Evolutionary conservation across 2,797 vertebrate genomes (phyloP).

Genomic region (Jordanella pulchra): DNA sequence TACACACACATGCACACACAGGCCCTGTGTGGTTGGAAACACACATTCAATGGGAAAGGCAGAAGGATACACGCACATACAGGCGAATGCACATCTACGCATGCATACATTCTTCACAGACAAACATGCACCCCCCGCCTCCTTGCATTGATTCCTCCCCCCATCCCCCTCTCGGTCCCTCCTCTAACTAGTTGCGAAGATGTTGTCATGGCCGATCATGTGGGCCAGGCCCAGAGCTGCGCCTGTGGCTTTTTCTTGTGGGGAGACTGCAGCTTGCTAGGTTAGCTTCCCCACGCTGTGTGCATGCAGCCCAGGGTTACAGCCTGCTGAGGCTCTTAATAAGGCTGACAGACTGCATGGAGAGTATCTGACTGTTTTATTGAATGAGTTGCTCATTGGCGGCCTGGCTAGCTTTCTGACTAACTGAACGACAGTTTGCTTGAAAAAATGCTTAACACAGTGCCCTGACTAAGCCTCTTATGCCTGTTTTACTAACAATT

Average conservation of each 20-base stretch:
- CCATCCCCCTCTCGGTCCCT: slow-evolving; percentile 36
- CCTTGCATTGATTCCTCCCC: slow-evolving; percentile 67
- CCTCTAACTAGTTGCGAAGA: slow-evolving; percentile 91
- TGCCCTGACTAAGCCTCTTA: neutral
- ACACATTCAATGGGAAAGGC: slow-evolving; percentile 65
- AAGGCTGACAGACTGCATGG: slow-evolving; percentile 94
- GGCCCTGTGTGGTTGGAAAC: slow-evolving; percentile 87
- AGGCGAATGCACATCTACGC: slow-evolving; percentile 73
- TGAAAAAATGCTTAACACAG: slow-evolving; percentile 3
- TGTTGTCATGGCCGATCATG: slow-evolving; percentile 97
- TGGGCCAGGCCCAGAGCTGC: slow-evolving; percentile 86
- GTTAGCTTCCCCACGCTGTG: slow-evolving; percentile 78
- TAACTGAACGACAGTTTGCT: slow-evolving; percentile 23
- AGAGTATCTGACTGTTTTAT: slow-evolving; percentile 53
- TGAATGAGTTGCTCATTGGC: slow-evolving; percentile 65
- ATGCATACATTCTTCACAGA: slow-evolving; percentile 69
- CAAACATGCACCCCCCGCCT: slow-evolving; percentile 56
- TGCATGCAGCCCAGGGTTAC: slow-evolving; percentile 77
- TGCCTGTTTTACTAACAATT: no score
- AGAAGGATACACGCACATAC: slow-evolving; percentile 54
- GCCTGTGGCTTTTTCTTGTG: slow-evolving; percentile 93
- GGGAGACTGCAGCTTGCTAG: slow-evolving; percentile 59
- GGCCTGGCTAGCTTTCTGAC: slow-evolving; percentile 34
- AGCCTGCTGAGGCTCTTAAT: slow-evolving; percentile 93
- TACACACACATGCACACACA: slow-evolving; percentile 85